Base-by-base conservation (phyloP, 2,888 invertebrate genomes). In the Myopa testacea region DNA sequence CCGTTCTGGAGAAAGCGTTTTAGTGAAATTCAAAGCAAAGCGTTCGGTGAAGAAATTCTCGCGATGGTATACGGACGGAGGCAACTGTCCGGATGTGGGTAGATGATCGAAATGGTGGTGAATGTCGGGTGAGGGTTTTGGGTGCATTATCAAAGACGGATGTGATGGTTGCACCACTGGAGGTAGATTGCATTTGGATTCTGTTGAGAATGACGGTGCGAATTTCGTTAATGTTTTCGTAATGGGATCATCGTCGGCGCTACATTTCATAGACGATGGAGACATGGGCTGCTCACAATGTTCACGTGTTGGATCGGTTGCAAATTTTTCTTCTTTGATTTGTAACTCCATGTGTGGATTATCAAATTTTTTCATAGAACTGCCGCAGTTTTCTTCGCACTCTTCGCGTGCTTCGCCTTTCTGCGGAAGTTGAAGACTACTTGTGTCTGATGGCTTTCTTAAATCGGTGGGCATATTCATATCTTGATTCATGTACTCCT, bases 61-160 rank as follows among this genome's bases (percentile, higher is more conserved):
- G 12, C 89, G 73, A 34, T 86, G 86, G 3, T 85, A 84, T 79
- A 88, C 85, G 3, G 87, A 84, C 0, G 89, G 88, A 6, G 88
- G 86, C 79, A 88, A 80, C 52, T 85, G 89, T 0, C 87, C 87
- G 0, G 88, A 87, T 0, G 87, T 88, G 40, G 88, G 87, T 45
- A 88, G 81, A 52, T 88, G 86, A 63, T 88, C 88, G 37, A 87
- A 82, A 67, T 88, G 86, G 73, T 84, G 81, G 3, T 84, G 86
- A 84, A 91, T 90, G 87, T 91, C 85, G 16, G 87, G 90, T 86
- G 87, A 91, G 83, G 91, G 90, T 83, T 91, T 86, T 0, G 86
- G 84, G 75, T 88, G 87, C 83, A 86, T 83, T n/a, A 65, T 45
- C 26, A 84, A 81, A 19, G 85, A 87, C 71, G 88, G 85, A 52